Conservation (phyloP, 37 sponge, comb jelly and placozoan species). For the Cliona cf. orientalis region DNA sequence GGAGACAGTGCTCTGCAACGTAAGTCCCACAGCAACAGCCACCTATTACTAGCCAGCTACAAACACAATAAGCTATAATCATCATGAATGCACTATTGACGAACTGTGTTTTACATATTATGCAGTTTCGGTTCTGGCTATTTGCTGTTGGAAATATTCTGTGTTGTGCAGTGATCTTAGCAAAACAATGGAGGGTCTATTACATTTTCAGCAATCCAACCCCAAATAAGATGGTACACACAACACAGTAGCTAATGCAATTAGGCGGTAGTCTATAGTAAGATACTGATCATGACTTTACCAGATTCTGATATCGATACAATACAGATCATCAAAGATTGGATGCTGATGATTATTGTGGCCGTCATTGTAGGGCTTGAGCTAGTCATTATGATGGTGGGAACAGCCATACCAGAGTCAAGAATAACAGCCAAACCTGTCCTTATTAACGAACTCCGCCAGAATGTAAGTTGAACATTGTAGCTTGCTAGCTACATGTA, state of each 20-base stretch:
- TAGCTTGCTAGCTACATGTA: neutral
- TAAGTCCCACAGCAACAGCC: too few species aligned
- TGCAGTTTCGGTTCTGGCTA: slow-evolving; percentile 21
- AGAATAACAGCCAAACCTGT: neutral
- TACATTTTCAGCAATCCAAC: slow-evolving; percentile 37
- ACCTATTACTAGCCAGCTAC: too few species aligned
- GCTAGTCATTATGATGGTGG: neutral
- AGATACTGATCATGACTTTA: too few species aligned
- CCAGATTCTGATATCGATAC: too few species aligned
- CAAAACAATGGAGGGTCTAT: slow-evolving; percentile 30
- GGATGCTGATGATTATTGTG: slow-evolving; percentile 20
- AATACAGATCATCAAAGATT: slow-evolving; percentile 14
- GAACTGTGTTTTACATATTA: too few species aligned
- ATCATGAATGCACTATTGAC: neutral
- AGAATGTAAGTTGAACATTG: neutral
- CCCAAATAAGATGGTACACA: slow-evolving; percentile 25
- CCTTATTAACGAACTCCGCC: neutral
- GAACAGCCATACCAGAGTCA: slow-evolving; percentile 8
- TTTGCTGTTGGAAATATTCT: slow-evolving; percentile 16
- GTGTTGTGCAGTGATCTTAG: slow-evolving; percentile 32
- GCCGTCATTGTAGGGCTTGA: neutral
- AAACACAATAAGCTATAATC: neutral
- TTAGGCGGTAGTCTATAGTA: too few species aligned
- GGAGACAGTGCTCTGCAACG: slow-evolving; percentile 7
- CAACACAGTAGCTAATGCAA: neutral